Base-by-base conservation (phyloP, 2,113 vertebrate genomes). In the Phalacrocorax pelagicus region DNA sequence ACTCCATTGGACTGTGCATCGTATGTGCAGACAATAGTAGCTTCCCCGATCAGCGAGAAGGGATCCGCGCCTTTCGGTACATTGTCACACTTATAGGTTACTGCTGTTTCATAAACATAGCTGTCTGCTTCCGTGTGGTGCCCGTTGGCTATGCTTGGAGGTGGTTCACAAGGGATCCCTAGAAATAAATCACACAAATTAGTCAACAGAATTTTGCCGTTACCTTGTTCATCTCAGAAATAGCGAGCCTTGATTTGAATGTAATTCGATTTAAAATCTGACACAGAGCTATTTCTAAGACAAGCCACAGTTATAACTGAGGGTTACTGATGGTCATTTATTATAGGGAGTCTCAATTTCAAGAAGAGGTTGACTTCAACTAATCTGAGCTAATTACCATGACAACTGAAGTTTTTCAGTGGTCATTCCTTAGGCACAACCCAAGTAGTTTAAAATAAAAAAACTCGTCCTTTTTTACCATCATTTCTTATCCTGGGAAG, bases 101-200 rank as follows among this genome's bases (percentile, higher is more conserved):
- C 97, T 1, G 79, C 0, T 6, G 84, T 93, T 20, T 54, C 42
- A 63, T 98, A 98, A 12, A 61, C 32, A 34, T 98, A 98, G 16
- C 3, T 14, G 1, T 0, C 6, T 0, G 4, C 38, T 2, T 49
- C 83, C 0, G 44, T 80, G 7, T 86, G 59, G 11, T 0, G 17
- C 61, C 97, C 98, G 3, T 98, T 79, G 73, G 38, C 16, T 38
- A 98, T 98, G 2, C 6, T 11, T 20, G 92, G 94, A 70, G 98
- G 98, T 5, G 95, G 74, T 9, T 3, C 1, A 92, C 98, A 98
- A 2, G 77, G 61, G 49, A 96, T 70, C 27, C 2, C 98, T 98
- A 93, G 1, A 66, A 94, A 85, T 0, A 13, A 93, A 88, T 5
- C 40, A 82, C 26, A 92, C 9, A 29, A 36, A 32, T 27, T 5